Conservation (phyloP, 2,888 invertebrate species). For the Prosopocoilus inquinatus region DNA sequence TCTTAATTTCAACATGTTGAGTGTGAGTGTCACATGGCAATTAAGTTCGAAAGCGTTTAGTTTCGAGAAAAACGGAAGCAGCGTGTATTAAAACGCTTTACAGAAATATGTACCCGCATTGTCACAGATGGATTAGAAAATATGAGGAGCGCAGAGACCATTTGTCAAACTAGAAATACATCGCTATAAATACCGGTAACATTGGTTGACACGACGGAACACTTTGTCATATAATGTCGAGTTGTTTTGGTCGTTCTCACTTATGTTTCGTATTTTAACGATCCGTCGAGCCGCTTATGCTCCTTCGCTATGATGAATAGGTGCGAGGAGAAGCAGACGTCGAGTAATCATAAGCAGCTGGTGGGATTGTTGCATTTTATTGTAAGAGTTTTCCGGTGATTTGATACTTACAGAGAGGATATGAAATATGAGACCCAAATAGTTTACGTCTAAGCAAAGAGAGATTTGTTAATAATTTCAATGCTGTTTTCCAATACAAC, state of each 20-base stretch:
- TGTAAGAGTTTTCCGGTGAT: slow-evolving; percentile 22
- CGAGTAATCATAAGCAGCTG: slow-evolving; percentile 25
- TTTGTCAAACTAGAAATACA: slow-evolving; percentile 28
- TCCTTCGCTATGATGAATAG: slow-evolving; percentile 21
- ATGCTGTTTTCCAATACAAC: too few species aligned
- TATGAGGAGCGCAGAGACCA: slow-evolving; percentile 18
- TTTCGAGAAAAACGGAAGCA: too few species aligned
- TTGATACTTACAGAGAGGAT: slow-evolving; percentile 13
- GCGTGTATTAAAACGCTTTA: too few species aligned
- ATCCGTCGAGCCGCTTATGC: slow-evolving; percentile 34
- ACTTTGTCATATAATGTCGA: slow-evolving; percentile 19
- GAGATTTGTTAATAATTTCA: too few species aligned
- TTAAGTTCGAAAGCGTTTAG: too few species aligned
- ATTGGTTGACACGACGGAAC: slow-evolving; percentile 1
- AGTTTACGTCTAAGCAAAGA: too few species aligned
- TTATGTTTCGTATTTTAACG: slow-evolving; percentile 47
- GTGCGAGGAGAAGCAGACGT: slow-evolving; percentile 10
- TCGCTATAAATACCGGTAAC: slow-evolving; percentile 18
- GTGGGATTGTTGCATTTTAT: slow-evolving; percentile 17
- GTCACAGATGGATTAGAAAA: slow-evolving; percentile 25
- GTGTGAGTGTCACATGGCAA: too few species aligned
- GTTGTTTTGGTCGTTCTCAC: slow-evolving; percentile 41
- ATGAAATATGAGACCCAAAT: slow-evolving; percentile 10
- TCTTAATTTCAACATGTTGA: too few species aligned
- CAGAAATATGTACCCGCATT: slow-evolving; percentile 6